Evolutionary conservation across 2,113 vertebrate genomes (phyloP).

Genomic region (Andinoacara biseriatus): DNA sequence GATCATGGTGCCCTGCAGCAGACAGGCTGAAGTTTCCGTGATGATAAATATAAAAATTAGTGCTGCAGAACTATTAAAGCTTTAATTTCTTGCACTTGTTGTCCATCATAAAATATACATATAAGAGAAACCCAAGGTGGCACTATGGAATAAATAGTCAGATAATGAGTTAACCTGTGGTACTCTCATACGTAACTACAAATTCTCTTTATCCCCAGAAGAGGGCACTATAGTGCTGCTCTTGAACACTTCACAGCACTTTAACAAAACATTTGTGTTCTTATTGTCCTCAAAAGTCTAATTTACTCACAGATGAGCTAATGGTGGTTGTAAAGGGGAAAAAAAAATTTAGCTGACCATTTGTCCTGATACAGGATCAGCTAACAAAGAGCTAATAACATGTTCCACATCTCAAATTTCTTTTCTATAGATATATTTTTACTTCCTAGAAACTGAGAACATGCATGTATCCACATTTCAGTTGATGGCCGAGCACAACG

Average conservation of each 20-base stretch:
- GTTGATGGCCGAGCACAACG: neutral
- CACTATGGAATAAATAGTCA: neutral
- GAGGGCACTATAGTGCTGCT: neutral
- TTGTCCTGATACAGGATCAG: neutral
- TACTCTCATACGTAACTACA: neutral
- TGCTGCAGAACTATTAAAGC: neutral
- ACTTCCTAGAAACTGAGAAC: neutral
- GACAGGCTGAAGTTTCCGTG: rapidly evolving
- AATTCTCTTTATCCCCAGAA: neutral
- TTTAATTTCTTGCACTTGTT: neutral
- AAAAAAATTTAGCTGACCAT: neutral
- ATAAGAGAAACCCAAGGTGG: neutral
- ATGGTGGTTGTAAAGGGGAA: neutral
- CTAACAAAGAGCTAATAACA: neutral
- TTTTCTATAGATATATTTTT: neutral
- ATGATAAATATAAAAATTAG: neutral
- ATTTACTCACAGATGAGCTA: neutral
- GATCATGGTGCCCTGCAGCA: slow-evolving; percentile 27
- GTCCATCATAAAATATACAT: neutral
- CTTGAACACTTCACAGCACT: neutral
- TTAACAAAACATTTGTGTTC: neutral
- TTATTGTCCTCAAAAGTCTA: neutral
- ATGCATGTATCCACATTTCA: neutral
- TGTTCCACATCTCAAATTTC: neutral
- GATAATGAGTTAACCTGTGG: neutral